Evolutionary conservation across 2,888 invertebrate species (phyloP).

Genomic region (Eupithecia abbreviata): DNA sequence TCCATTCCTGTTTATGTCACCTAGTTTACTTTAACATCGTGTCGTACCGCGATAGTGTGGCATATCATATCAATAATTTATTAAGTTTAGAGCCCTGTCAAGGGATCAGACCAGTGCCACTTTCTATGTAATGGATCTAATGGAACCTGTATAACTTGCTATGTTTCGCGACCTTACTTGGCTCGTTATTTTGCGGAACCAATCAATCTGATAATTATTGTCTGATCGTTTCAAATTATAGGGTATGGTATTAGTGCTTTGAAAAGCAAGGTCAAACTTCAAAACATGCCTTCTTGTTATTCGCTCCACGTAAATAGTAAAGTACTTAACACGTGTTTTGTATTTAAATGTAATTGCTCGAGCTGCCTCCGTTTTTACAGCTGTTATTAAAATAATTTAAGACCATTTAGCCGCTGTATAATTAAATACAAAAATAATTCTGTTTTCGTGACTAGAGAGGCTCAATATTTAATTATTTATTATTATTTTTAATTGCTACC

Average conservation of each 20-base stretch:
- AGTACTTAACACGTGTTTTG: slow-evolving; percentile 23
- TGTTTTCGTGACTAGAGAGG: not conserved
- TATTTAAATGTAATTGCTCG: slow-evolving; percentile 24
- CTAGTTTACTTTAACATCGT: slow-evolving; percentile 38
- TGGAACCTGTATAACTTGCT: slow-evolving; percentile 58
- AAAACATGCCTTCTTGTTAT: slow-evolving; percentile 10
- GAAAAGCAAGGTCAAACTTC: slow-evolving; percentile 22
- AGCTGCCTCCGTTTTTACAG: slow-evolving; percentile 23
- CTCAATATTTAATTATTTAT: not conserved
- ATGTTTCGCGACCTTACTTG: slow-evolving; percentile 56
- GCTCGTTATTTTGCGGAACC: slow-evolving; percentile 47
- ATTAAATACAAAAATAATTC: slow-evolving; percentile 3
- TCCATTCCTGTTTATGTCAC: slow-evolving; percentile 9
- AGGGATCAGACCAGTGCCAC: slow-evolving; percentile 48
- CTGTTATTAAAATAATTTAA: slow-evolving; percentile 30
- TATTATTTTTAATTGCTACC: too few relatives aligned
- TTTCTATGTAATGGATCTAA: slow-evolving; percentile 50
- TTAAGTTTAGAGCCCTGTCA: slow-evolving; percentile 55
- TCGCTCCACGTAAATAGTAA: not conserved
- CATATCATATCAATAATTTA: slow-evolving; percentile 54
- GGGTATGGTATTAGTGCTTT: slow-evolving; percentile 33
- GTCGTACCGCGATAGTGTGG: slow-evolving; percentile 32
- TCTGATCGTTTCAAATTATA: slow-evolving; percentile 44
- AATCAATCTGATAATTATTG: slow-evolving; percentile 50
- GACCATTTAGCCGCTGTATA: slow-evolving; percentile 5